Conservation (phyloP, 2,888 invertebrate species). For the Polydrusus cervinus region DNA sequence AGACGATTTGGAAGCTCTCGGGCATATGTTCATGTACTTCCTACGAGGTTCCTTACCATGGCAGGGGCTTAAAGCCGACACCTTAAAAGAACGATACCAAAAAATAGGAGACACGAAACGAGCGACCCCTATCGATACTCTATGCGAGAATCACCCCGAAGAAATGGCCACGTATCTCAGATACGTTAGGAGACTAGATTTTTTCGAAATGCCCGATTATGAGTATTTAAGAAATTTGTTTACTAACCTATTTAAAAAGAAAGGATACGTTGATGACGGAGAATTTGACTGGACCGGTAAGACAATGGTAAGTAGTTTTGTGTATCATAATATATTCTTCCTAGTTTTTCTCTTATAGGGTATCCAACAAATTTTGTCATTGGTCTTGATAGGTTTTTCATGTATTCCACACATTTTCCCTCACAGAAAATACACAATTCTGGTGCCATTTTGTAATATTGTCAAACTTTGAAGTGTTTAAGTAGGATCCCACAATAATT, state of each 20-base stretch:
- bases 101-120: constrained; percentile 99
- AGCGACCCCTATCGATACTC: constrained; percentile 97
- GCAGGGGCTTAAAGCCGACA: constrained; percentile 99
- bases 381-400: too few species aligned
- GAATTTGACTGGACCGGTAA: constrained; percentile 98
- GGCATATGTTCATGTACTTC: constrained; percentile 99
- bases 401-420: too few species aligned
- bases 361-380: too few species aligned
- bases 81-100: constrained; percentile 99
- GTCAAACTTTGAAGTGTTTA: too few species aligned
- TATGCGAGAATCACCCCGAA: constrained; percentile 92
- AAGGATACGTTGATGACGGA: constrained; percentile 91
- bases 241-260: constrained; percentile 91
- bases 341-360: background rate
- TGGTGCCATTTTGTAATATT: too few species aligned
- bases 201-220: constrained; percentile 99
- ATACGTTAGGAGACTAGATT: constrained; percentile 97
- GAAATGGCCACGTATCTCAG: constrained; percentile 98
- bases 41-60: constrained; percentile 99
- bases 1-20: constrained; percentile 99
- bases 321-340: constrained; percentile 16
- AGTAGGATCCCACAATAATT: too few species aligned
- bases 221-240: constrained; percentile 98
- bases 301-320: constrained; percentile 66
- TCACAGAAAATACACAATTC: too few species aligned